A percentile compares a stretch with the other conserved stretches of the same genome.
Evolutionary conservation across 2,888 invertebrate genomes (phyloP).

Genomic region (Cryptosula pallasiana): DNA sequence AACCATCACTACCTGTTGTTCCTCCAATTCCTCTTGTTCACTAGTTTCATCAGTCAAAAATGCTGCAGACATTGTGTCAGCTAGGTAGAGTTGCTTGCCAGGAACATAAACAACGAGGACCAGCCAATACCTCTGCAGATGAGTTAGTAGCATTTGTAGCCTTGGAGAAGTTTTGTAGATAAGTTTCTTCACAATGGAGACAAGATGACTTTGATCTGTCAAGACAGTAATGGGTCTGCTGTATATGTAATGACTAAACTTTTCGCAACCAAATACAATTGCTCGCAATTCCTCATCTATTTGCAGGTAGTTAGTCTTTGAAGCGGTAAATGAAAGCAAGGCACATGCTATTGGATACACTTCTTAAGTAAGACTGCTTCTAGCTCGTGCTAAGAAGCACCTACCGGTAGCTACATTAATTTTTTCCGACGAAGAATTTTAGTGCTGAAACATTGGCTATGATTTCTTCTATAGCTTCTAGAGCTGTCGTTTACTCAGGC

Average conservation of each 20-base stretch:
- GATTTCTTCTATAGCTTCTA: neutral
- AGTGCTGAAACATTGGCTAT: conserved; percentile 27
- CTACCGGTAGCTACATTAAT: conserved; percentile 24
- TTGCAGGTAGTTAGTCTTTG: conserved; percentile 30
- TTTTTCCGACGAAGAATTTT: conserved; percentile 27
- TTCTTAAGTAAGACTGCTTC: conserved; percentile 29
- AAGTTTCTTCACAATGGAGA: conserved; percentile 8
- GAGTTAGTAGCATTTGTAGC: conserved; percentile 29
- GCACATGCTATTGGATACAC: conserved; percentile 30
- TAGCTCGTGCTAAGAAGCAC: conserved; percentile 29
- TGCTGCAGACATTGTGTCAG: conserved; percentile 31
- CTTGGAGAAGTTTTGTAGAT: conserved; percentile 24
- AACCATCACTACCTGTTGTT: too few species aligned
- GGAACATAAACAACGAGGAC: conserved; percentile 27
- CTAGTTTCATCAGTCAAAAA: too few species aligned
- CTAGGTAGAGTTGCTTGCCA: conserved; percentile 26
- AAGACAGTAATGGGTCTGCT: conserved; percentile 28
- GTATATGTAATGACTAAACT: conserved; percentile 29
- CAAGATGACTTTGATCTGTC: conserved; percentile 31
- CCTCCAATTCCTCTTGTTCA: too few species aligned
- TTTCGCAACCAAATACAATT: conserved; percentile 24
- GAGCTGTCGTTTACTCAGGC: conserved; percentile 24
- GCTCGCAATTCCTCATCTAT: conserved; percentile 30
- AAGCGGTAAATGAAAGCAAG: conserved; percentile 29
- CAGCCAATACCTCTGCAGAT: conserved; percentile 27